Percentiles rank a stretch among this genome's conserved stretches.
Evolutionary conservation across 2,888 invertebrate genomes (phyloP).

Genomic region (Sarcophaga rosellei): DNA sequence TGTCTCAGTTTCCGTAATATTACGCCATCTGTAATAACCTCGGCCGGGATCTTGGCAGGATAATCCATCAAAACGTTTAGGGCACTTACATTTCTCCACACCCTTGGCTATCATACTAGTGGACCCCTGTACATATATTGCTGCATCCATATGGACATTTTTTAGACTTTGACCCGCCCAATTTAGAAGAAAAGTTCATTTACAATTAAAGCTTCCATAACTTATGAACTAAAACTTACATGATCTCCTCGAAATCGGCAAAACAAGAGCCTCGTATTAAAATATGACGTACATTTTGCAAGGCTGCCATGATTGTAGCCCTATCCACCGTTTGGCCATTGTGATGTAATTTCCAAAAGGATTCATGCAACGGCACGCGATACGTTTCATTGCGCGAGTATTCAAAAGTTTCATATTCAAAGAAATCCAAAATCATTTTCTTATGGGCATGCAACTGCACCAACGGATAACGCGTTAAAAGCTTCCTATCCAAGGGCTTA

Average conservation of each 20-base stretch:
- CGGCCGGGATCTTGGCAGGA: constrained; percentile 95
- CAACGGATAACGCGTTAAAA: constrained; percentile 87
- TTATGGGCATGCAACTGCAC: constrained; percentile 91
- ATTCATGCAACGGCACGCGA: constrained; percentile 87
- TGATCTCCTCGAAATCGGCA: constrained; percentile 84
- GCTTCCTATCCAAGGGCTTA: constrained; percentile 83
- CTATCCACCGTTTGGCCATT: constrained; percentile 85
- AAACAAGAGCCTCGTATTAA: constrained; percentile 88
- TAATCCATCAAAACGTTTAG: constrained; percentile 89
- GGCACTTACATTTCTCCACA: constrained; percentile 93
- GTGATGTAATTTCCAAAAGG: constrained; percentile 85
- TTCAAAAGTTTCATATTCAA: constrained; percentile 81
- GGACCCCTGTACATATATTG: constrained; percentile 86
- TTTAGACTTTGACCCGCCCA: constrained; percentile 82
- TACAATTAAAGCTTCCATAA: neutral
- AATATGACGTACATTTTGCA: constrained; percentile 92
- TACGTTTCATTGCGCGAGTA: constrained; percentile 83
- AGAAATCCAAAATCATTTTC: constrained; percentile 89
- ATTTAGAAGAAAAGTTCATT: neutral
- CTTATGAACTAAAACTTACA: constrained; percentile 81
- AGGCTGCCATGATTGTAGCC: constrained; percentile 93
- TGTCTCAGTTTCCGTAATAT: constrained; percentile 83
- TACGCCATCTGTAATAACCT: constrained; percentile 91
- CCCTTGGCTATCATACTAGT: constrained; percentile 88
- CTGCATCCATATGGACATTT: constrained; percentile 92